Evolutionary conservation across 1,140 invertebrate species (phyloP), one percentile per base, ranked within the genome.

Genomic region (Leucophenga varia): DNA sequence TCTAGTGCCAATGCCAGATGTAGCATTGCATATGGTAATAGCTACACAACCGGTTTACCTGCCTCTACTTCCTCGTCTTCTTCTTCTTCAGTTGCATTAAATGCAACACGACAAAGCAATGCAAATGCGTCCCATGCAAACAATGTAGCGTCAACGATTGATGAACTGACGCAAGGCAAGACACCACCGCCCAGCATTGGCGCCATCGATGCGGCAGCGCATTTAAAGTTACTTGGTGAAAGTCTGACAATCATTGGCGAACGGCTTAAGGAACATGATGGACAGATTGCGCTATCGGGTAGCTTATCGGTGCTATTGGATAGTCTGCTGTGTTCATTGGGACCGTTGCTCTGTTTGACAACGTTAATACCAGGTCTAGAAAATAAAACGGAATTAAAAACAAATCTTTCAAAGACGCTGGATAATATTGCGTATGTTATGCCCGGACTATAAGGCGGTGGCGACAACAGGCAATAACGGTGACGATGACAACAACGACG

Each of bases 381-480:
- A 46, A 64, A 63, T 30, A 68, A 72, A 22, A 37, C 59, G 47
- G 55, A 78, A 83, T 32, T 90, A 84, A 54, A 82, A 84, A 28
- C 79, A 80, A 42, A 82, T 86, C 78, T 94, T 19, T 81, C 83
- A 3, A 83, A 85, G 52, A 92, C 91, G 19, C 80, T 98, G 20
- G 93, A 97, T 74, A 95, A 96, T 76, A 92, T 97, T 51, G 93
- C 93, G 1, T 97, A 96, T 71, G 91, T 97, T 53, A 97, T 97
- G 94, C 95, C 94, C 14, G 94, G 94, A 53, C 79, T 97, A 19
- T 95, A 85, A 83, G 57, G n/a, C n/a, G n/a, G n/a, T n/a, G n/a
- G n/a, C n/a, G n/a, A n/a, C n/a, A n/a, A n/a, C n/a, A n/a, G n/a
- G n/a, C n/a, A n/a, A n/a, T n/a, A n/a, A n/a, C n/a, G n/a, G n/a